Conservation (phyloP, 2,888 invertebrate species). For the Cybosia mesomella region DNA sequence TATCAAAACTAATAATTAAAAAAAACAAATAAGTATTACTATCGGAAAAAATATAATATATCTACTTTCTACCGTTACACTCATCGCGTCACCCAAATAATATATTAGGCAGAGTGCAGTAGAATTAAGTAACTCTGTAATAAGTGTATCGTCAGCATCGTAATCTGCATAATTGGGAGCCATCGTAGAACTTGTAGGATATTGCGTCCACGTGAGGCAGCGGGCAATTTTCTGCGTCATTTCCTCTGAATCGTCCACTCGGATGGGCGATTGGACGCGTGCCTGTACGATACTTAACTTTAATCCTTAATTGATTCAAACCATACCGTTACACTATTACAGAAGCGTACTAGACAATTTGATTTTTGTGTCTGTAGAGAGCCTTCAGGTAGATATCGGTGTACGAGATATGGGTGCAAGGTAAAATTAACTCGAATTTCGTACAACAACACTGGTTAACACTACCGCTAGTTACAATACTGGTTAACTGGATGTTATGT, state of each 20-base stretch:
- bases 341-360: not conserved
- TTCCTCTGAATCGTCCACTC: slow-evolving; percentile 80
- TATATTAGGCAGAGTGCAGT: slow-evolving; percentile 21
- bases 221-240: slow-evolving; percentile 86
- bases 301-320: slow-evolving; percentile 73
- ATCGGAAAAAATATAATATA: too few relatives aligned
- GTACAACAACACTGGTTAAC: too few relatives aligned
- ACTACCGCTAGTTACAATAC: too few relatives aligned
- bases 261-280: slow-evolving; percentile 67
- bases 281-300: slow-evolving; percentile 64
- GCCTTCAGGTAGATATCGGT: too few relatives aligned
- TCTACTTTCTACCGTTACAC: not conserved
- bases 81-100: slow-evolving; percentile 11
- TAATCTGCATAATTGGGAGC: slow-evolving; percentile 86
- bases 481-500: too few relatives aligned
- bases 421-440: too few relatives aligned
- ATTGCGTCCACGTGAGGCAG: slow-evolving; percentile 83
- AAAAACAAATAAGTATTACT: not conserved
- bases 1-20: not conserved
- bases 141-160: slow-evolving; percentile 74
- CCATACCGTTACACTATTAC: slow-evolving; percentile 26
- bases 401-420: too few relatives aligned
- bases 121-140: slow-evolving; percentile 65
- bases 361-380: not conserved
- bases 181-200: slow-evolving; percentile 83